Base-by-base conservation (phyloP, 2,797 vertebrate genomes). In the Gallinago stenura region DNA sequence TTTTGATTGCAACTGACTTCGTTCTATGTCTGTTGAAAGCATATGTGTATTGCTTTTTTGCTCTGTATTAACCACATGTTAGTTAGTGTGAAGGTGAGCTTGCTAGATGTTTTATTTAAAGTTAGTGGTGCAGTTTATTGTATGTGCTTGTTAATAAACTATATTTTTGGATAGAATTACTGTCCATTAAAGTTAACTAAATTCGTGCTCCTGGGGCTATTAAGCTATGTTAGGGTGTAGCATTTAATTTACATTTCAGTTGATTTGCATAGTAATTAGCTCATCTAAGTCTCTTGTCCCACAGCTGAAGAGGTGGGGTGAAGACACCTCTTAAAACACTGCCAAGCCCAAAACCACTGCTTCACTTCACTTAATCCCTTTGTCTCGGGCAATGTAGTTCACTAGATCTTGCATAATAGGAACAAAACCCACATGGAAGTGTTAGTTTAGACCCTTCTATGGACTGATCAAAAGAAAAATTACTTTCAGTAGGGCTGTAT, bases 81-180 rank as follows among this genome's bases (percentile, higher is more conserved):
- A 31, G 92, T 89, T 95, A 31, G 72, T 84, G 93, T 87, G 87
- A 93, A 96, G 91, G 69, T 94, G 71, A 91, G 78, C 68, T 65
- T 51, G 73, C 86, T 95, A 81, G 93, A 70, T 94, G 69, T 72
- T 95, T 97, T 93, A 68, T 93, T 97, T 93, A 35, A 96, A 96
- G 50, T 77, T 87, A 87, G 45, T 37, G 64, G 79, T 91, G 72
- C 64, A 4, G 64, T 53, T 97, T 93, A 70, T 83, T 95, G 78
- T 94, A 66, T 57, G 31, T 90, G 94, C 88, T 80, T 93, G 58
- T 95, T 96, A 94, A 91, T 94, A 97, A 96, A 94, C 82, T 87
- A 78, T 92, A 83, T 94, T 97, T 98, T 86, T 60, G 2, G 73
- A 83, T 91, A 89, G 41, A 92, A 77, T 77, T 91, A 46, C 21